A percentile compares a stretch with the other conserved stretches of the same genome.
phyloP scores from a whole-genome alignment of 2,888 invertebrate species.

The Cephus pulcher region DNA sequence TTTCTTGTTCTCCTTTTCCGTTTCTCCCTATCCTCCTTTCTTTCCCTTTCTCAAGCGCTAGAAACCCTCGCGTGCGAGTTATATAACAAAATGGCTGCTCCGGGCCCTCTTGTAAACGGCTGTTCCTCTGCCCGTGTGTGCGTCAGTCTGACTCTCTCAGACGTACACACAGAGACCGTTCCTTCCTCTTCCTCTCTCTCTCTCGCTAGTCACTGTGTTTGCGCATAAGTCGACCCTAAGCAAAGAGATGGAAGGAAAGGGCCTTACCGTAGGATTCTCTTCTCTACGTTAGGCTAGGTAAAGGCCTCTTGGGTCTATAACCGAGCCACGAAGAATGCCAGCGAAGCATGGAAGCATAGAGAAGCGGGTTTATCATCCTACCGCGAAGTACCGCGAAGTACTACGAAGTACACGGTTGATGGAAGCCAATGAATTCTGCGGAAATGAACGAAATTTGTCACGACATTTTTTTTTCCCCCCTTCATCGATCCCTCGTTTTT shows the following conservation, averaged over 20 bases:
- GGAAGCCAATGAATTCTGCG: conserved; percentile 10
- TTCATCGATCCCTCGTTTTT: background rate
- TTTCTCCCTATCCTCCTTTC: background rate
- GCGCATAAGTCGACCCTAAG: conserved; percentile 11
- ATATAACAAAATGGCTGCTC: conserved; percentile 49
- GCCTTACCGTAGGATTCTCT: conserved; percentile 27
- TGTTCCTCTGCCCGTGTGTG: conserved; percentile 11
- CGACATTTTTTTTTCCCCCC: background rate
- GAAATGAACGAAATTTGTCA: background rate
- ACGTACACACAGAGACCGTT: background rate
- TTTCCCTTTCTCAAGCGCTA: background rate
- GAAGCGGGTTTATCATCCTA: conserved; percentile 35
- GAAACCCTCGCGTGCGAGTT: conserved; percentile 39
- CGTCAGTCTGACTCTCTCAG: background rate
- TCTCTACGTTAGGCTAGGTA: conserved; percentile 46
- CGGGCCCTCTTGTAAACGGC: background rate
- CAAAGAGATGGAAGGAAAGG: conserved; percentile 24
- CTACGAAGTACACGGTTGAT: conserved; percentile 9
- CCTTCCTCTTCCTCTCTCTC: background rate
- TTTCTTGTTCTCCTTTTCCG: conserved; percentile 11
- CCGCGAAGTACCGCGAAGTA: conserved; percentile 24
- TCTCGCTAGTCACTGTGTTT: background rate
- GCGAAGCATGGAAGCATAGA: conserved; percentile 34
- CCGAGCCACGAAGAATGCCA: conserved; percentile 42
- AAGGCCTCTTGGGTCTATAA: conserved; percentile 44